Base-by-base conservation (phyloP, 2,888 invertebrate genomes). In the Phanerotoma sp. region DNA sequence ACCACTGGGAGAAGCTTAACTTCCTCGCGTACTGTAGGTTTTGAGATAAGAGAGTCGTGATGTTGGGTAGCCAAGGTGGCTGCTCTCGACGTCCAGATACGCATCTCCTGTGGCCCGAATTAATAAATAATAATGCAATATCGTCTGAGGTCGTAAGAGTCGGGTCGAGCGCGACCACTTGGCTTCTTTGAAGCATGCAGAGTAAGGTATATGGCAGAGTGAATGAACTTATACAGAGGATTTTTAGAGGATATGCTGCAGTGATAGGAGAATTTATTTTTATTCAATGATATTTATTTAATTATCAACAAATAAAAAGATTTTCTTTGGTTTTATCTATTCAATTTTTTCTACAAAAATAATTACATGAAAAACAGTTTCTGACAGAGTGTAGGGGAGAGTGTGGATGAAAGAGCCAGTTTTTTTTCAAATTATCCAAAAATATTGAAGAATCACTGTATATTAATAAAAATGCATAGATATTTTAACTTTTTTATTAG, bases 51-150 rank as follows among this genome's bases (percentile, higher is more conserved):
- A 67, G 69, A 72, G 71, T 73, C 74, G 73, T 74, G 74, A 73
- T 70, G 64, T 66, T 64, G 67, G 65, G 66, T 65, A 50, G 54
- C 47, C 53, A 16, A 48, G 28, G 44, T 33, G 51, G 62, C 62
- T 63, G 45, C 54, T 67, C 67, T 62, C 65, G 62, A 63, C 56
- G 65, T 65, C 62, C 63, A 71, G 74, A 75, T 74, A 73, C 69
- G 66, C 71, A 74, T 74, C 74, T 70, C 60, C 65, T 67, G 67
- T 71, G 69, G 68, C 66, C 71, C 72, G 74, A 73, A 75, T 75
- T 74, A 74, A 74, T 74, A 75, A 73, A 74, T 74, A 75, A 75
- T 74, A 75, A 74, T 74, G 72, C 68, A 73, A 73, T 73, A 73
- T 73, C 68, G 40, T 40, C 11, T 38, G 40, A 28, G 20, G 38